phyloP scores from a whole-genome alignment of 2,113 vertebrate species.

The Myocastor coypus region DNA sequence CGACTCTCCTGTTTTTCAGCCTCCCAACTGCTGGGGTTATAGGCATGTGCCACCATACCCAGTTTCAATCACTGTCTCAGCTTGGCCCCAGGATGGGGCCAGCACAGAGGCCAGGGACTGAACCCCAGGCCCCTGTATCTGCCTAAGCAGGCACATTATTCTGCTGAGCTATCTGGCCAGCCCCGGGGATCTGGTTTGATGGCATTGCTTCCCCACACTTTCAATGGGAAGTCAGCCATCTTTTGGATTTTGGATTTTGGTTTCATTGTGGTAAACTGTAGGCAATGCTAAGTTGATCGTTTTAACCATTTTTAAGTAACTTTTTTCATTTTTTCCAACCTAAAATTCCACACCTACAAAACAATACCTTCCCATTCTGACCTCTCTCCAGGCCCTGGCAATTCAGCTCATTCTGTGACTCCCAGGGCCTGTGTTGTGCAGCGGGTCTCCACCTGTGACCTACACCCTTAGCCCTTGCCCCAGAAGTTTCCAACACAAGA shows the following conservation, averaged over 20 bases:
- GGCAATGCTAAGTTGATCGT: background rate
- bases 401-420: background rate
- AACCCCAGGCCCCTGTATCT: too few species aligned
- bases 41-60: too few species aligned
- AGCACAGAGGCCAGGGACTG: too few species aligned
- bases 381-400: background rate
- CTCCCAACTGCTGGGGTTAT: too few species aligned
- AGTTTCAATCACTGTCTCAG: too few species aligned
- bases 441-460: fast-evolving
- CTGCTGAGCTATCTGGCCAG: too few species aligned
- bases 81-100: too few species aligned
- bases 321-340: background rate
- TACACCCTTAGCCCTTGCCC: background rate
- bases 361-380: fast-evolving
- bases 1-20: too few species aligned
- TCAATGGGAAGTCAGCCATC: background rate
- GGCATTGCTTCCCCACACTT: background rate
- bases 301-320: background rate
- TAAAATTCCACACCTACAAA: background rate
- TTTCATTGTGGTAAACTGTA: background rate
- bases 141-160: too few species aligned
- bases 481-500: background rate
- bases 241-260: too few species aligned
- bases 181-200: background rate
- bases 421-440: fast-evolving